Conservation (phyloP, 2,888 invertebrate genomes). For the Phaonia tiefii region DNA sequence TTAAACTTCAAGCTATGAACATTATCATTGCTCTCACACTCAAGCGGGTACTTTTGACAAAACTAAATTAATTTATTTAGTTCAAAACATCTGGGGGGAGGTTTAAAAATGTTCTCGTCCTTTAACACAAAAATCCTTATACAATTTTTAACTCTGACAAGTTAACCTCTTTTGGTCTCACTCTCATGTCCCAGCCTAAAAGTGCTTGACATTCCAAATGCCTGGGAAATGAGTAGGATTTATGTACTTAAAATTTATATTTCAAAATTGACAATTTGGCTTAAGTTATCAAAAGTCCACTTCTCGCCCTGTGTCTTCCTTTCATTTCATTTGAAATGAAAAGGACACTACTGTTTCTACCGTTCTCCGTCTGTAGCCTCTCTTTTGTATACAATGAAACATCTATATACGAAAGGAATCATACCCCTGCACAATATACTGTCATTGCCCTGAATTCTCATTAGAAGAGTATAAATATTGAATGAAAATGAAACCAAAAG, state of each 20-base stretch:
- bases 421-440: neutral
- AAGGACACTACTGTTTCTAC: too few relatives aligned
- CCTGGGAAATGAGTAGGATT: slow-evolving; percentile 13
- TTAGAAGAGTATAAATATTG: slow-evolving; percentile 9
- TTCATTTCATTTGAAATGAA: too few relatives aligned
- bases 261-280: slow-evolving; percentile 45
- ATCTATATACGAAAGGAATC: too few relatives aligned
- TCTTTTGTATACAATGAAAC: too few relatives aligned
- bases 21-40: neutral
- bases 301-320: too few relatives aligned
- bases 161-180: neutral
- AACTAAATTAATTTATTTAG: slow-evolving; percentile 9
- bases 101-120: neutral
- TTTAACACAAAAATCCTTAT: slow-evolving; percentile 6
- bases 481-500: slow-evolving; percentile 21
- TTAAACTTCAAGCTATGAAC: slow-evolving; percentile 17
- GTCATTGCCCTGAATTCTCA: neutral
- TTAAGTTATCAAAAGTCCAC: neutral
- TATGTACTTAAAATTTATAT: slow-evolving; percentile 43
- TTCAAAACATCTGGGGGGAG: neutral
- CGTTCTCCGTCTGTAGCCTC: too few relatives aligned
- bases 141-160: neutral
- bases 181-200: neutral
- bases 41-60: neutral
- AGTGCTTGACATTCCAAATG: too few relatives aligned